phyloP scores from a whole-genome alignment of 1,140 invertebrate species.

The Drosophila repletoides region DNA sequence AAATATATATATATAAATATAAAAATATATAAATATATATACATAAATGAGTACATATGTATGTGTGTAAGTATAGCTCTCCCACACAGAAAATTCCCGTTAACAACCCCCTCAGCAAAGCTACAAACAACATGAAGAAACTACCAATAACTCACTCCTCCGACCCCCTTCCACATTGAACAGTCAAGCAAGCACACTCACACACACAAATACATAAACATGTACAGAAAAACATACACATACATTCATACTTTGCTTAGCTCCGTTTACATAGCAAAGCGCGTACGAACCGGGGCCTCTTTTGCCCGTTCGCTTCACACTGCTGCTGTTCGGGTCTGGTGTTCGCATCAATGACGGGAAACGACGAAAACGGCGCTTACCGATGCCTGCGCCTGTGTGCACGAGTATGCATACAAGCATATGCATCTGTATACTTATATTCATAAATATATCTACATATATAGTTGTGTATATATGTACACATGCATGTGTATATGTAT shows the following conservation, averaged over 20 bases:
- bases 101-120: slow-evolving; percentile 9
- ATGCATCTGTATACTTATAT: not conserved
- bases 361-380: slow-evolving; percentile 39
- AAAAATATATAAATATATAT: slow-evolving; percentile 1
- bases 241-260: slow-evolving; percentile 50
- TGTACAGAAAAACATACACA: slow-evolving; percentile 17
- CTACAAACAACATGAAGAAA: slow-evolving; percentile 20
- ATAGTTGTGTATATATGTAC: slow-evolving; percentile 1
- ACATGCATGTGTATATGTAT: not conserved
- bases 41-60: not conserved
- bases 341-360: slow-evolving; percentile 22
- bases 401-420: slow-evolving; percentile 5
- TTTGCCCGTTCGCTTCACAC: slow-evolving; percentile 22
- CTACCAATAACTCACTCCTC: slow-evolving; percentile 19
- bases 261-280: slow-evolving; percentile 73
- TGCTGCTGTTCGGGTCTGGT: slow-evolving; percentile 12
- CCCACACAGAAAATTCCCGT: not conserved
- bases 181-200: slow-evolving; percentile 1
- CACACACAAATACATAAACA: not conserved
- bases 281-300: slow-evolving; percentile 68
- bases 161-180: not conserved
- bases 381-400: slow-evolving; percentile 42
- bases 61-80: not conserved
- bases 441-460: not conserved
- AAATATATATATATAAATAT: slow-evolving; percentile 2